phyloP scores from a whole-genome alignment of 2,888 invertebrate species.

The Cryptus armator region DNA sequence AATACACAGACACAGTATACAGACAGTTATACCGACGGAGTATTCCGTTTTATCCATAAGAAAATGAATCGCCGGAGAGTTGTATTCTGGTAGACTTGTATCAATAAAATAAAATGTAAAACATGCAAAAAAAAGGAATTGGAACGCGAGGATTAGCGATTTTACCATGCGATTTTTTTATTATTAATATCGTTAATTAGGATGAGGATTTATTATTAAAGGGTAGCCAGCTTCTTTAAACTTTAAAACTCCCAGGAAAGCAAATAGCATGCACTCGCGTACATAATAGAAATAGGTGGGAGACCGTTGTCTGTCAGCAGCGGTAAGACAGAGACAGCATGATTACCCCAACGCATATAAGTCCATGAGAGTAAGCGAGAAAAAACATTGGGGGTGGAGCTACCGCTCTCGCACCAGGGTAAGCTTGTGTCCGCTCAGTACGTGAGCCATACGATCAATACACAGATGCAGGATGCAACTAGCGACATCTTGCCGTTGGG shows the following conservation, averaged over 20 bases:
- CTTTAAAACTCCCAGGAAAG: not conserved
- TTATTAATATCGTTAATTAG: not conserved
- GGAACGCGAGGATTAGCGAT: not conserved
- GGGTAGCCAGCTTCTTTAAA: not conserved
- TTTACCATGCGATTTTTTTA: not conserved
- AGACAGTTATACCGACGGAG: not conserved
- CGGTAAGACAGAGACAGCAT: not conserved
- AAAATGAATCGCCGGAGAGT: not conserved
- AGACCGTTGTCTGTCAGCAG: not conserved
- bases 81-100: not conserved
- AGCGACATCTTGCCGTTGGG: conserved; percentile 38
- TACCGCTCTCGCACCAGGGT: not conserved
- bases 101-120: conserved; percentile 1
- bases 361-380: not conserved
- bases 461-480: not conserved
- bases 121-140: not conserved
- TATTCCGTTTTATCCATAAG: not conserved
- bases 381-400: not conserved
- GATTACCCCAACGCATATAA: not conserved
- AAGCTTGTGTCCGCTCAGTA: not conserved
- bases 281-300: not conserved
- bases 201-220: not conserved
- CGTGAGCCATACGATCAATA: not conserved
- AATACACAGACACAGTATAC: too few relatives aligned
- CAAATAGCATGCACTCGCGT: not conserved